Conservation (phyloP, 1,140 invertebrate species). For the Lanistes nyassanus region DNA sequence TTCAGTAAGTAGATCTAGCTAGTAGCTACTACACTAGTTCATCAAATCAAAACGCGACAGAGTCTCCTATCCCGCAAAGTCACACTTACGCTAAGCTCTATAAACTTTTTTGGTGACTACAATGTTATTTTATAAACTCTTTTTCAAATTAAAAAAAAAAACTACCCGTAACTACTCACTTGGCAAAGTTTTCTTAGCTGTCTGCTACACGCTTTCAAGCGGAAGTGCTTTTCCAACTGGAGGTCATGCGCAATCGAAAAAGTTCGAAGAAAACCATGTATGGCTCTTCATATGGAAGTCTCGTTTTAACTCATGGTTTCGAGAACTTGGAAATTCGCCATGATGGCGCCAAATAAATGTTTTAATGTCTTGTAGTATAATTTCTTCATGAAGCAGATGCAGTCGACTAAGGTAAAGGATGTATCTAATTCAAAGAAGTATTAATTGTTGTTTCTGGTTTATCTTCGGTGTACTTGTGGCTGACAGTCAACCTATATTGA, state of each 20-base stretch:
- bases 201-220: too few species aligned
- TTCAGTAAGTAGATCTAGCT: too few species aligned
- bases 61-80: too few species aligned
- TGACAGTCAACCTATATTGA: not conserved
- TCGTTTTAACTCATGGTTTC: constrained; percentile 4
- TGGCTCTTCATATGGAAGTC: not conserved
- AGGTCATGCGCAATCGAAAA: not conserved
- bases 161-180: too few species aligned
- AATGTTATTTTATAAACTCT: too few species aligned
- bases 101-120: too few species aligned
- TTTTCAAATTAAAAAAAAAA: too few species aligned
- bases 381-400: not conserved
- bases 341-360: constrained; percentile 51
- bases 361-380: constrained; percentile 16
- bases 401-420: not conserved
- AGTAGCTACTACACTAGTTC: too few species aligned
- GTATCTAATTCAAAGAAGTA: not conserved
- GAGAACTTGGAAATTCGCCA: constrained; percentile 39
- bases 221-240: too few species aligned
- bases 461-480: not conserved
- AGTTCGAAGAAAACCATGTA: not conserved
- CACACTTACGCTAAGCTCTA: too few species aligned
- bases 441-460: not conserved
- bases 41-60: too few species aligned
- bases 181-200: too few species aligned